Evolutionary conservation across 1,140 invertebrate species (phyloP), one percentile per base, ranked within the genome.

Genomic region (Bombus ignitus): DNA sequence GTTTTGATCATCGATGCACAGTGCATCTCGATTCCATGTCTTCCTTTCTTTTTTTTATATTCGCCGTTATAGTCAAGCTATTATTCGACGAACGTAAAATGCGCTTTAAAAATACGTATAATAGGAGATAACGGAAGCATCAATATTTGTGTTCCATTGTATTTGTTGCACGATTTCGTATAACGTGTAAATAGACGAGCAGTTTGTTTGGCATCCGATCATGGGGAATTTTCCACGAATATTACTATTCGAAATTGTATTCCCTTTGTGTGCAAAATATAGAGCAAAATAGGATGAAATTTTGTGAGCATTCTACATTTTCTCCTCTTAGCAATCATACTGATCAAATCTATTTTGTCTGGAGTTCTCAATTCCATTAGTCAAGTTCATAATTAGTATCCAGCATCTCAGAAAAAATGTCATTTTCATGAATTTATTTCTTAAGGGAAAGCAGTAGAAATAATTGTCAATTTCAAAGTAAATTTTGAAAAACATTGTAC

Each of bases 81-180:
- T 78, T 71, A 53, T 53, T 53, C 18, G 18, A 53, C 22, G 59
- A 62, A 62, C 68, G 62, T 28, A n/a, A 53, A 79, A 72, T 72
- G 68, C 42, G 18, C 70, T 68, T 42, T 62, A 68, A 47, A 80
- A 80, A 80, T 85, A 28, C 59, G 3, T 62, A 80, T 85, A 80
- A 85, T 80, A 73, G 68, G 42, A 32, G 57, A 71, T 71, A 80
- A 80, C 83, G 42, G 68, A 39, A 80, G 25, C 57, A 57, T 85
- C 77, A 85, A 80, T 85, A 78, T 85, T 85, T 85, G 83, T 39
- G 25, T 44, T 37, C 66, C 66, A 53, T 85, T 85, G 73, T 44
- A 72, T 85, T 85, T 85, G 68, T 39, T 39, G 32, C 53, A 22
- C 53, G 57, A 53, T 53, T 75, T 35, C 32, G 53, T 39, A 70